Base-by-base conservation (phyloP, 2,888 invertebrate genomes). In the Morpho helenor region DNA sequence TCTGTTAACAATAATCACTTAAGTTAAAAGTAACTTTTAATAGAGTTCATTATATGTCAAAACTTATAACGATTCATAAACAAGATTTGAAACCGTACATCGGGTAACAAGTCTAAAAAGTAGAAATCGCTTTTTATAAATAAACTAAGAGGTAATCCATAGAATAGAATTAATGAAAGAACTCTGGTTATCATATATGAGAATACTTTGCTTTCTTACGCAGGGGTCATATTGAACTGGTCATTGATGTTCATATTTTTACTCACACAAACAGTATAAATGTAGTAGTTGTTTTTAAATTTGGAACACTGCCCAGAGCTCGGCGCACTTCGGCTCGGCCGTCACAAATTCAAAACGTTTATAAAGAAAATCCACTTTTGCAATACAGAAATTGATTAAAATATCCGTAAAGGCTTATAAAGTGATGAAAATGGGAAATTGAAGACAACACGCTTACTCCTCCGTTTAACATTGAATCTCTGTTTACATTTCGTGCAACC, bases 271-370 rank as follows among this genome's bases (percentile, higher is more conserved):
- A 69, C 71, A 70, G 68, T 80, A 74, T 68, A 72, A 61, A 81
- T 67, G 66, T 68, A 69, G 67, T 66, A 77, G 73, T 83, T 79
- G 86, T 79, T 84, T 82, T 31, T 84, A 84, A 80, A 77, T 83
- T 88, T 90, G 89, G 90, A 87, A 73, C 84, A 58, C 60, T 77
- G 90, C 90, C 90, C 86, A 81, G 80, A 68, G 78, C 72, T 80
- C 75, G 76, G 79, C 82, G 78, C 72, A 77, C 75, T 72, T 66
- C 71, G 69, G 73, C 72, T 73, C 80, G 80, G 82, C 85, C 72
- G 72, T 68, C 69, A 68, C 69, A 76, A 76, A 77, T 72, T 73
- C 65, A 70, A 77, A 77, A 77, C 75, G 72, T 72, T 74, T 70
- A 68, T 75, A 71, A 70, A 68, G 68, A 75, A 81, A 76, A 74